Evolutionary conservation across 2,797 vertebrate genomes (phyloP), one percentile per base, ranked within the genome.

Genomic region (Protonibea diacanthus): DNA sequence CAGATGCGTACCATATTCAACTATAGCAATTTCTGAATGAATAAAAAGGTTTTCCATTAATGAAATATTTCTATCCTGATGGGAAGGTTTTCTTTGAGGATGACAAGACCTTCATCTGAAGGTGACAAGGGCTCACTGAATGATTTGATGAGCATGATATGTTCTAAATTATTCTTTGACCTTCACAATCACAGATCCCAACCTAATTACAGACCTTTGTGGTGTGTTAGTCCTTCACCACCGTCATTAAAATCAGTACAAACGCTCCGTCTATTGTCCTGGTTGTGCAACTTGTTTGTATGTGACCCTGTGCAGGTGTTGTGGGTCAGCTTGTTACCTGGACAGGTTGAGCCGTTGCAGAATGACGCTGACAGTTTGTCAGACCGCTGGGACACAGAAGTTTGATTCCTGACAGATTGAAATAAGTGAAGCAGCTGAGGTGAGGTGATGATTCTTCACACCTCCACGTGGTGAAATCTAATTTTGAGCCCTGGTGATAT

Each of bases 401-500:
- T 73, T 60, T 42, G 55, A 27, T 13, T 58, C 20, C 25, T 56
- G 75, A 75, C 71, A 29, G 29, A 21, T n/a, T 53, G 52, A 59
- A 78, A 45, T 21, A 17, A 21, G 51, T 71, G 57, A 13, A 21
- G 68, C 67, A 45, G 53, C 58, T 8, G 53, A 52, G 59, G 33
- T 33, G 33, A 33, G 33, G 33, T 33, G 48, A 63, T 44, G 51
- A 67, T 81, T 44, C 20, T 8, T 66, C 60, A 15, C 33, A 4
- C 33, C 57, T 67, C 57, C 42, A 2, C 21, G 45, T 44, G 59
- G 27, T 4, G 52, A 69, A 80, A 77, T 77, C 58, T 88, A 57
- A 62, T 66, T 81, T 64, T 44, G 27, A 69, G 76, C 18, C 13
- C 1, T 27, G 56, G 17, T 20, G 76, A 58, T 69, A 55, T 66